phyloP scores from a whole-genome alignment of 2,113 vertebrate genomes.

The Heloderma charlesbogerti region DNA sequence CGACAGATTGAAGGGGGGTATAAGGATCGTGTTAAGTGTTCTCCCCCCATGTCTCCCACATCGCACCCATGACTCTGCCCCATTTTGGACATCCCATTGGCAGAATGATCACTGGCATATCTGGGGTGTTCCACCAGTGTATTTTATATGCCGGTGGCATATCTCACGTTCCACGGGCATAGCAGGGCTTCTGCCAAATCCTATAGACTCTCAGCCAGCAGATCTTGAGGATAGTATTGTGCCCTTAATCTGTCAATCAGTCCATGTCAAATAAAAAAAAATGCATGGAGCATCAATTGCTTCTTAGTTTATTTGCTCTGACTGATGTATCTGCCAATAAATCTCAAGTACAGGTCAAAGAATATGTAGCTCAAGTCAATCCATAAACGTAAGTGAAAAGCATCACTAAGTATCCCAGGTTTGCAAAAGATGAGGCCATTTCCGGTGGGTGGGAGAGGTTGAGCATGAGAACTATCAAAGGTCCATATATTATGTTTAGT shows the following conservation, averaged over 20 bases:
- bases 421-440: conserved; percentile 81
- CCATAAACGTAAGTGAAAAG: conserved; percentile 79
- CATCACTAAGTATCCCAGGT: conserved; percentile 75
- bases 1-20: background rate
- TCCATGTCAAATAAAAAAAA: conserved; percentile 57
- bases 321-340: conserved; percentile 83
- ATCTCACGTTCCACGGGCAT: background rate
- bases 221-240: background rate
- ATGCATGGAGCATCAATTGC: conserved; percentile 73
- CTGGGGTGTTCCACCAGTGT: background rate
- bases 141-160: background rate
- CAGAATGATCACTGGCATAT: too few species aligned
- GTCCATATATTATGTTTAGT: conserved; percentile 82
- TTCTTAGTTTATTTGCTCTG: conserved; percentile 80
- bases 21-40: background rate
- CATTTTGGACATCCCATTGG: background rate
- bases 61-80: background rate
- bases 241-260: conserved; percentile 68
- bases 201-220: background rate
- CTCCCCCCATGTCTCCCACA: background rate
- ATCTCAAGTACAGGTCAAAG: conserved; percentile 81
- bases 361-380: conserved; percentile 80
- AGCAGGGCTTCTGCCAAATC: background rate
- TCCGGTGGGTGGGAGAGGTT: conserved; percentile 59
- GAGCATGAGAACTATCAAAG: conserved; percentile 66